These are phyloP conservation scores for Pammene aurita DNA, from an alignment of 2,888 invertebrate genomes.

Conservation along the genomic window DNA sequence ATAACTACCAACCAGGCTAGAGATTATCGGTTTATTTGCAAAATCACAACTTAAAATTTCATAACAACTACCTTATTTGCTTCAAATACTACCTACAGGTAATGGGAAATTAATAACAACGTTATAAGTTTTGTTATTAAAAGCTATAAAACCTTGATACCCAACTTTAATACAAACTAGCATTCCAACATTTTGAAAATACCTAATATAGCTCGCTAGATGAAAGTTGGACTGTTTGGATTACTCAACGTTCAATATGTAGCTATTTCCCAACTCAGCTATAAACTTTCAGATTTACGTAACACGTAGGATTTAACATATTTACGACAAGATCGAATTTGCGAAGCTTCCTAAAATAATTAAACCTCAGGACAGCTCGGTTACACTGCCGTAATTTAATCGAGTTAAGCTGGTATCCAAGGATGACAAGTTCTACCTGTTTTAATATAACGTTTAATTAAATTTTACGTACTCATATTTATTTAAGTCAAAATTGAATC, in stretches of 20 bases:
- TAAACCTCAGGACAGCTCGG: slow-evolving; percentile 50
- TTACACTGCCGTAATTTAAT: slow-evolving; percentile 41
- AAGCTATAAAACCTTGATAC: no score
- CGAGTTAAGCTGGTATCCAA: slow-evolving; percentile 10
- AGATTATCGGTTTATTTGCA: no score
- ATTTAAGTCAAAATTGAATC: neutral
- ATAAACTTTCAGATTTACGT: slow-evolving; percentile 15
- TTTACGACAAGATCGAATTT: slow-evolving; percentile 48
- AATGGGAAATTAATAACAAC: no score
- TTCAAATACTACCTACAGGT: no score
- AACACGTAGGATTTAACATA: slow-evolving; percentile 18
- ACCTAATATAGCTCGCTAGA: neutral
- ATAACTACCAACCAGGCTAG: no score
- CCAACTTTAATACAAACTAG: neutral
- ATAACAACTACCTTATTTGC: no score
- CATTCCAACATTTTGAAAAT: neutral
- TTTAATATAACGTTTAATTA: slow-evolving; percentile 21
- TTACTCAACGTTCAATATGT: neutral
- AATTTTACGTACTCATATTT: neutral
- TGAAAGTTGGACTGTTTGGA: slow-evolving; percentile 10
- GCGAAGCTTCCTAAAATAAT: slow-evolving; percentile 55
- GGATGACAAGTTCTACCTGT: slow-evolving; percentile 13
- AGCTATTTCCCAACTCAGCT: neutral
- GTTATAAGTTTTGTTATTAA: no score
- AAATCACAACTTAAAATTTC: no score